phyloP scores from a whole-genome alignment of 1,140 invertebrate species.

The Brachionus paranguensis region DNA sequence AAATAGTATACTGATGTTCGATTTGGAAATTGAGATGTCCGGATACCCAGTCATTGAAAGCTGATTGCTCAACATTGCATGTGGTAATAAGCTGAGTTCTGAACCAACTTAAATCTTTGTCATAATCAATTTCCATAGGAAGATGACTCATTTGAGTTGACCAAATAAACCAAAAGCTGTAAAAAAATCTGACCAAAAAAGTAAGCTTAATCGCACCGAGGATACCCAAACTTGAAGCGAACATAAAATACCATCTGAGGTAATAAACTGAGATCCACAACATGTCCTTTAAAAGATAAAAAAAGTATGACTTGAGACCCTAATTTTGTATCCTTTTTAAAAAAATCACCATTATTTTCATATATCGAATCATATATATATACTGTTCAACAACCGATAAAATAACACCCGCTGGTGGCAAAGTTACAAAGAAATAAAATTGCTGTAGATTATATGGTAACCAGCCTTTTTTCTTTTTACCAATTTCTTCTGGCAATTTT shows the following conservation, averaged over 20 bases:
- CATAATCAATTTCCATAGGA: conserved; percentile 53
- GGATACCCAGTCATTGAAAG: conserved; percentile 50
- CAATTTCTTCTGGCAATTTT: neutral
- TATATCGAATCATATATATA: neutral
- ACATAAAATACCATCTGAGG: conserved; percentile 1
- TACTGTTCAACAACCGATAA: neutral
- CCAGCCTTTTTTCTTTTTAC: conserved; percentile 41
- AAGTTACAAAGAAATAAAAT: conserved; percentile 43
- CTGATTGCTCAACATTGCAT: conserved; percentile 41
- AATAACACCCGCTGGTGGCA: neutral
- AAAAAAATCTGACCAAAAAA: conserved; percentile 39
- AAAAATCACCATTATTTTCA: neutral
- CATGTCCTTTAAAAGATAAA: neutral
- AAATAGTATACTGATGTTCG: conserved; percentile 43
- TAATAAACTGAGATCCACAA: neutral
- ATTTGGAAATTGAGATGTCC: conserved; percentile 48
- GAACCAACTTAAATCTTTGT: conserved; percentile 46
- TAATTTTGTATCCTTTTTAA: neutral
- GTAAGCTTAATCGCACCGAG: conserved; percentile 36
- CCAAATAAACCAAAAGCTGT: conserved; percentile 54
- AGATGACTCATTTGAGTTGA: conserved; percentile 54
- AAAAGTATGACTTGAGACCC: too few relatives aligned
- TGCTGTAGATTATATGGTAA: conserved; percentile 45
- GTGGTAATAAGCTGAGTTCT: conserved; percentile 46
- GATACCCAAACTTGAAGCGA: neutral